Evolutionary conservation across 1,140 invertebrate genomes (phyloP).

Genomic region (Drosophila oshimai): DNA sequence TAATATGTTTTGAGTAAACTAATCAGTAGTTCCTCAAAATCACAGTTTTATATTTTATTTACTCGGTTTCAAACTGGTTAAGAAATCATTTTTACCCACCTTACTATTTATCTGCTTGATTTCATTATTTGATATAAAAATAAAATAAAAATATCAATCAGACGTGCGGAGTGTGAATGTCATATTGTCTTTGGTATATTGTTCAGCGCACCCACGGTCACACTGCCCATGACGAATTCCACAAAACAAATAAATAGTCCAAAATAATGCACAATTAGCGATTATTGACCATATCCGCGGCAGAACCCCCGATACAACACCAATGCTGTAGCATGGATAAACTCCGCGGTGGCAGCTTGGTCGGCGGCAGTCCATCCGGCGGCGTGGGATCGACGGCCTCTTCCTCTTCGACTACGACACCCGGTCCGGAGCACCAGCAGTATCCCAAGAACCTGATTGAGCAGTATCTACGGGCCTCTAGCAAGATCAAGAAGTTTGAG

Average conservation of each 20-base stretch:
- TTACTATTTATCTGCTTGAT: too few relatives aligned
- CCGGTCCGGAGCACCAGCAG: conserved; percentile 4
- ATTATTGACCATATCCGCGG: too few relatives aligned
- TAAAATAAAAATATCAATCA: too few relatives aligned
- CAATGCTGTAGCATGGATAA: conserved; percentile 43
- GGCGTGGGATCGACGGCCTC: background rate
- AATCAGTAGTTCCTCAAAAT: too few relatives aligned
- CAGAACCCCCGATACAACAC: background rate
- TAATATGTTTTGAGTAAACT: too few relatives aligned
- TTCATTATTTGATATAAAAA: too few relatives aligned
- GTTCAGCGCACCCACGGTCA: background rate
- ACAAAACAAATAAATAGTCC: background rate
- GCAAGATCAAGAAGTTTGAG: conserved; percentile 79
- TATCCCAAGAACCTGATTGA: conserved; percentile 69
- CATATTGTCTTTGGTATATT: background rate
- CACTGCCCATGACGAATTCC: background rate
- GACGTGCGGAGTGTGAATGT: background rate
- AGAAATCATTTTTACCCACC: too few relatives aligned
- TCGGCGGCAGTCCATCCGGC: background rate
- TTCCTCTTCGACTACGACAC: too few relatives aligned
- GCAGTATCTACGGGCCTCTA: conserved; percentile 72
- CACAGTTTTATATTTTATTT: too few relatives aligned
- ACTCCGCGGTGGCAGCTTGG: conserved; percentile 26
- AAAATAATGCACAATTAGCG: background rate
- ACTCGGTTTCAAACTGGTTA: too few relatives aligned